A percentile compares a stretch with the other conserved stretches of the same genome.
Evolutionary conservation across 2,888 invertebrate species (phyloP).

Genomic region (Drosophila phalerata): DNA sequence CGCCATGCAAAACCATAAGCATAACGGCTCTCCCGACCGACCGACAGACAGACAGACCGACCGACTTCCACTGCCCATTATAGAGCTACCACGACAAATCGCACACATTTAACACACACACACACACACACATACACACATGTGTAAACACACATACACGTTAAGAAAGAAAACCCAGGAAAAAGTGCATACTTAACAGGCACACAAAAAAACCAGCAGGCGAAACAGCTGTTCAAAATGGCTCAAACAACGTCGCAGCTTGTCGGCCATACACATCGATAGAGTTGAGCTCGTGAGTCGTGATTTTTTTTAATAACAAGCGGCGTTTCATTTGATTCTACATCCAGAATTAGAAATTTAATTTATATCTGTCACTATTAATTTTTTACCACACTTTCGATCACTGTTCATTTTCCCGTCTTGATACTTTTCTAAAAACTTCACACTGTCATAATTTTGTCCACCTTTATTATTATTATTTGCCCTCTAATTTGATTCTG

Average conservation of each 20-base stretch:
- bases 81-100: conserved; percentile 79
- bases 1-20: conserved; percentile 79
- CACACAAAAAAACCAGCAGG: conserved; percentile 64
- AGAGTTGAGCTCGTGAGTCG: conserved; percentile 49
- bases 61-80: conserved; percentile 70
- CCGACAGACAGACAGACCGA: conserved; percentile 37
- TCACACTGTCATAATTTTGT: too few species aligned
- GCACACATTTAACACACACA: conserved; percentile 76
- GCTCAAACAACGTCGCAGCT: conserved; percentile 67
- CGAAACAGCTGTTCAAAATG: conserved; percentile 72
- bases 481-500: too few species aligned
- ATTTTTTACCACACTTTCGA: too few species aligned
- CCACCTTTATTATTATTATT: too few species aligned
- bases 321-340: too few species aligned
- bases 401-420: too few species aligned
- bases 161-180: conserved; percentile 27
- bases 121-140: conserved; percentile 12
- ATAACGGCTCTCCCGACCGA: conserved; percentile 61
- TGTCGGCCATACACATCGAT: conserved; percentile 38
- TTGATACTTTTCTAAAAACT: too few species aligned
- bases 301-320: too few species aligned
- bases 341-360: too few species aligned
- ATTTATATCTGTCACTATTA: too few species aligned
- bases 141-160: not conserved
- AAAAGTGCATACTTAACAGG: conserved; percentile 77